These are phyloP conservation scores for Tympanoctomys barrerae DNA, from an alignment of 2,797 vertebrate species.

Conservation along the genomic window DNA sequence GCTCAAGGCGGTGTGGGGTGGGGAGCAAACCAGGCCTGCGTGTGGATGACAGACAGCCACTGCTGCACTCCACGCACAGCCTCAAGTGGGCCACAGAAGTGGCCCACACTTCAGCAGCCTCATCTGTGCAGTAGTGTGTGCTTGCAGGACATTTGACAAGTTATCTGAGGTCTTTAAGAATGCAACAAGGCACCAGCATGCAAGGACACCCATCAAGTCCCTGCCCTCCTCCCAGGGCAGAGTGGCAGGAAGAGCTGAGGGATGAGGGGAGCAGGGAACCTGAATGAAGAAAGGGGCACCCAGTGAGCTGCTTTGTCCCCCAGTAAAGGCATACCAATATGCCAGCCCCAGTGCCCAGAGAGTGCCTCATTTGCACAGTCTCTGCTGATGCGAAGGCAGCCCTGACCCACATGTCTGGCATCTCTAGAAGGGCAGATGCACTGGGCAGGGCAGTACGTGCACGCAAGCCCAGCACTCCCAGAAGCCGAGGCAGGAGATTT, in stretches of 20 bases:
- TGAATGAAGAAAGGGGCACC: not conserved
- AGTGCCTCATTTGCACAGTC: not conserved
- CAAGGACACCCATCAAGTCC: not conserved
- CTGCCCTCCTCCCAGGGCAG: not conserved
- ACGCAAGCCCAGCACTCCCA: not conserved
- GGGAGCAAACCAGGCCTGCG: not conserved
- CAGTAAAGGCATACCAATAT: not conserved
- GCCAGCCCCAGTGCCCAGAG: too few relatives aligned
- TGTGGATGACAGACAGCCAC: not conserved
- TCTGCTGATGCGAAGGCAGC: not conserved
- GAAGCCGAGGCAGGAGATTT: not conserved
- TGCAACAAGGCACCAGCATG: not conserved
- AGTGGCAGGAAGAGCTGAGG: not conserved
- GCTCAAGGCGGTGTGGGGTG: not conserved
- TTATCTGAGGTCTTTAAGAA: not conserved
- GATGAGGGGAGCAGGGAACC: not conserved
- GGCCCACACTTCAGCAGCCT: not conserved
- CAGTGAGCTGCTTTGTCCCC: not conserved
- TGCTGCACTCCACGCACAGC: fast-evolving
- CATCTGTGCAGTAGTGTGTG: not conserved
- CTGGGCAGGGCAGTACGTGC: not conserved
- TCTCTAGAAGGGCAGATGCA: not conserved
- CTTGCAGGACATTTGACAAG: not conserved
- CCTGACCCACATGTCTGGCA: not conserved
- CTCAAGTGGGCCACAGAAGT: not conserved